Percentiles rank a stretch among this genome's conserved stretches.
phyloP scores from a whole-genome alignment of 2,113 vertebrate species.

The Salvelinus namaycush region DNA sequence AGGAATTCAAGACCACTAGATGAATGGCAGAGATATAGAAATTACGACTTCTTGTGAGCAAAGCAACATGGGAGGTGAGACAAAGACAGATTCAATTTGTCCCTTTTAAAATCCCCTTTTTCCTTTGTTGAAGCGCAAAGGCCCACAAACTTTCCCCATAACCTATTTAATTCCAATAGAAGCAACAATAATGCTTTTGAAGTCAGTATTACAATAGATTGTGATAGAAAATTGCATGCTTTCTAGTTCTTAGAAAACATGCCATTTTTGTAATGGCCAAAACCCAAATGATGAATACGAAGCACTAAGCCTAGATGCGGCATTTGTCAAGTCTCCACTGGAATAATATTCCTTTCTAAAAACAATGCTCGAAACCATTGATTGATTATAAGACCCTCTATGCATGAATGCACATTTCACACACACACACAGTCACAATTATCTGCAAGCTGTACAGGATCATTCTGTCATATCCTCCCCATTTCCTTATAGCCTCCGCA shows the following conservation, averaged over 20 bases:
- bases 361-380: neutral
- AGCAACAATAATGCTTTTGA: neutral
- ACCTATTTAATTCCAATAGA: conserved; percentile 15
- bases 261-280: neutral
- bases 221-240: neutral
- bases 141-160: too few species aligned
- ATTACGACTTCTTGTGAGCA: neutral
- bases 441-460: neutral
- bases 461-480: neutral
- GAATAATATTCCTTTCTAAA: neutral
- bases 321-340: neutral
- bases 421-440: conserved; percentile 2
- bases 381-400: neutral
- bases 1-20: neutral
- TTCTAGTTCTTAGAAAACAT: neutral
- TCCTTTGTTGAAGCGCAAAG: too few species aligned
- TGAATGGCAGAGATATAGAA: neutral
- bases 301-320: neutral
- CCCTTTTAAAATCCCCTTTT: neutral
- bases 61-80: conserved; percentile 1
- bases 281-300: neutral
- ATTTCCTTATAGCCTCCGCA: too few species aligned
- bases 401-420: neutral
- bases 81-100: conserved; percentile 8
- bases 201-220: conserved; percentile 14